Base-by-base conservation (phyloP, 2,888 invertebrate genomes). In the Heterodera filipjevi region DNA sequence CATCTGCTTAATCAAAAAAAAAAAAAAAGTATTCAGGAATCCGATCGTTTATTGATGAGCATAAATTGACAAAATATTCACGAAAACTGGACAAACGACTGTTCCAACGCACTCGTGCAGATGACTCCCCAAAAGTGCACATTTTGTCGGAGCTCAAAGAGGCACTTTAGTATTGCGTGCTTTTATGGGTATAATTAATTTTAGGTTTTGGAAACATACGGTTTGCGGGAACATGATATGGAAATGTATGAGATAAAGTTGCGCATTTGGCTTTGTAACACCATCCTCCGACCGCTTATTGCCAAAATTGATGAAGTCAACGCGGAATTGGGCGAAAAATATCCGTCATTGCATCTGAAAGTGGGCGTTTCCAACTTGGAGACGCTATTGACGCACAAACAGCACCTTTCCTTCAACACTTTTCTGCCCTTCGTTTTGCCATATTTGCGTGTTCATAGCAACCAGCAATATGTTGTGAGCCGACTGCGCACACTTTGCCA, bases 381-480 rank as follows among this genome's bases (percentile, higher is more conserved):
- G 27, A 30, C 44, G 14, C 53, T 82, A 0, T 39, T 39, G 33
- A 32, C 39, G 39, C 79, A 64, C 59, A 73, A 66, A 32, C 71
- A 30, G 2, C 83, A 83, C 59, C 64, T 82, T 12, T 71, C 76
- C 44, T n/a, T n/a, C n/a, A 46, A 64, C 71, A 82, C 82, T 27
- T 27, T 71, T 35, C 44, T 83, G 32, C 85, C 83, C 32, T 85
- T 80, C 59, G 32, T 95, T 71, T 91, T 95, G 76, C 94, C 94
- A 1, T 96, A 94, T 90, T 91, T 96, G 80, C 94, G 95, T 88
- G 91, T 94, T 75, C 93, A 93, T 72, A 91, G 93, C 30, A 94
- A 95, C 91, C 95, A 95, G 90, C 93, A 94, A 88, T 96, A 95
- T 91, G 91, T 95, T 27, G 93, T 94, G 72, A 93, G 92, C 81